Conservation (phyloP, 64 coral and sea anemone species). For the Astreopora myriophthalma region DNA sequence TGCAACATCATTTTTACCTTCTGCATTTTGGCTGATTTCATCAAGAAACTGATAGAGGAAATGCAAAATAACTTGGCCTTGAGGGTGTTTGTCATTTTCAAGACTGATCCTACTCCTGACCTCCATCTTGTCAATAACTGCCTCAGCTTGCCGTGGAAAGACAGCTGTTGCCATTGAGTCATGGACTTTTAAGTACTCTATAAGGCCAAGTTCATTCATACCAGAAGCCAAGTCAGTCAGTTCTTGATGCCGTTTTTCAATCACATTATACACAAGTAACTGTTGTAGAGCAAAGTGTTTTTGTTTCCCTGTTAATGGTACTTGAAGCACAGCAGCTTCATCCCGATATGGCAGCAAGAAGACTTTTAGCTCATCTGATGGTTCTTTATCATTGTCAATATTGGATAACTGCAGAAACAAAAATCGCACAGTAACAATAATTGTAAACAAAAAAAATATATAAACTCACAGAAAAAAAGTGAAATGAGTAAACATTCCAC, state of each 20-base stretch:
- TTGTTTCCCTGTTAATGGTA: slow-evolving; percentile 20
- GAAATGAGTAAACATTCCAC: too few species aligned
- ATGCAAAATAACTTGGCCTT: background rate
- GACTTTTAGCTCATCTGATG: background rate
- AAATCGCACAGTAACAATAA: background rate
- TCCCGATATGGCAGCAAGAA: slow-evolving; percentile 33
- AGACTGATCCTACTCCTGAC: background rate
- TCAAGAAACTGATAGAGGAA: background rate
- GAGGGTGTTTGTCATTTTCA: background rate
- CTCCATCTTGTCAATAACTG: background rate
- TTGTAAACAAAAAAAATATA: too few species aligned
- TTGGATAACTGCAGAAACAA: slow-evolving; percentile 24
- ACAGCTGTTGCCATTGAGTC: background rate
- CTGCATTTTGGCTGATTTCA: slow-evolving; percentile 18
- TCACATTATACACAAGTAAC: background rate
- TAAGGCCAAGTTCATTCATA: slow-evolving; percentile 41
- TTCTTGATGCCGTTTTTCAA: background rate
- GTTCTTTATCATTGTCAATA: slow-evolving; percentile 12
- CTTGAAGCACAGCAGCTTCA: slow-evolving; percentile 50
- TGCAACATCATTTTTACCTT: background rate
- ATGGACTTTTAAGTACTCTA: slow-evolving; percentile 1
- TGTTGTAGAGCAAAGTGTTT: slow-evolving; percentile 38
- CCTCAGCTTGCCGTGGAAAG: slow-evolving; percentile 16
- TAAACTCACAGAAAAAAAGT: too few species aligned
- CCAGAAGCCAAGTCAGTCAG: slow-evolving; percentile 6